These are phyloP conservation scores for Burhinus oedicnemus DNA, from an alignment of 2,113 vertebrate genomes.

Conservation along the genomic window DNA sequence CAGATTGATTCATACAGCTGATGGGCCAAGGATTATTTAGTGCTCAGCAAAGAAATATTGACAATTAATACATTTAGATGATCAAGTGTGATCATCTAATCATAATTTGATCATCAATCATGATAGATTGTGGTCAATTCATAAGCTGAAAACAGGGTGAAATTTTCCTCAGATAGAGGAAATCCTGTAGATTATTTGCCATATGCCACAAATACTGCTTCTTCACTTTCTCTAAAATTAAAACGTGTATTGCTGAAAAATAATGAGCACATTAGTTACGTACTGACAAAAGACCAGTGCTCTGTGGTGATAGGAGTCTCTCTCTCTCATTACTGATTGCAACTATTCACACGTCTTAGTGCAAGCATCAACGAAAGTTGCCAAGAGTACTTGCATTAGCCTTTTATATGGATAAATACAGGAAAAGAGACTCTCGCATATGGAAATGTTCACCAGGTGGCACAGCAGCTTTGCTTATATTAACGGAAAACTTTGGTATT, in stretches of 20 bases:
- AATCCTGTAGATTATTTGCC: background rate
- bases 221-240: background rate
- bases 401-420: background rate
- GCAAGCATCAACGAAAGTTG: background rate
- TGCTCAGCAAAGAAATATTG: background rate
- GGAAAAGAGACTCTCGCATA: background rate
- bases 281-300: background rate
- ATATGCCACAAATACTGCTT: background rate
- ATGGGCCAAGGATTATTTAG: background rate
- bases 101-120: background rate
- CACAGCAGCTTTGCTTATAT: conserved; percentile 12
- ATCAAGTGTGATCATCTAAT: background rate
- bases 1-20: background rate
- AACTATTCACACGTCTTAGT: conserved; percentile 7
- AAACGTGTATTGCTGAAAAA: background rate
- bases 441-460: conserved; percentile 34
- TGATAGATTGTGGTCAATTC: background rate
- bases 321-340: conserved; percentile 14
- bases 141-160: background rate
- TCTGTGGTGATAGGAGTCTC: background rate
- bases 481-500: background rate
- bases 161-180: background rate
- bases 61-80: background rate
- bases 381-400: background rate
- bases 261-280: background rate